A percentile compares a stretch with the other conserved stretches of the same genome.
Conservation (phyloP, 1,140 invertebrate species). For the Reticulitermes speratus region DNA sequence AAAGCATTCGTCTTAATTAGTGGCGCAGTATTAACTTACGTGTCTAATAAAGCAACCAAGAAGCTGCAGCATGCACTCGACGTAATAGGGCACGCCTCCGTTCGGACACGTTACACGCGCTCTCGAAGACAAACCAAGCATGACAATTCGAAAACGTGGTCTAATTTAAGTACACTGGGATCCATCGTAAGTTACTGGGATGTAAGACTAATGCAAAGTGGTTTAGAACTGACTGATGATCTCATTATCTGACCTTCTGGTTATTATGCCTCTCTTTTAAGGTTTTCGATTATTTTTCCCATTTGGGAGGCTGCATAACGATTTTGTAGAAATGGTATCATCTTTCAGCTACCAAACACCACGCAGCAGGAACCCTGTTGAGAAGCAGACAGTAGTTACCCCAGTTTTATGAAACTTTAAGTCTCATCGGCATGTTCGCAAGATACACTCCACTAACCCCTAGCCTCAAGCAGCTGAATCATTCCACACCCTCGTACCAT, state of each 20-base stretch:
- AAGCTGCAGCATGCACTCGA: neutral
- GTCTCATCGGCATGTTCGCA: too few relatives aligned
- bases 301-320: too few relatives aligned
- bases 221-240: neutral
- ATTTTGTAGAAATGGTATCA: too few relatives aligned
- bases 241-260: neutral
- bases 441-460: too few relatives aligned
- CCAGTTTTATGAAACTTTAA: too few relatives aligned
- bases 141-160: neutral
- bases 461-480: too few relatives aligned
- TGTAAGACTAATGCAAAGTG: neutral
- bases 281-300: neutral
- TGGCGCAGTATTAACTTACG: neutral
- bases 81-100: neutral
- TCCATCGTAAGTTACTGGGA: neutral
- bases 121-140: constrained; percentile 4
- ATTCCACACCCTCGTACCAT: too few relatives aligned
- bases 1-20: neutral
- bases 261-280: neutral
- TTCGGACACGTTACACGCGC: neutral
- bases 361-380: too few relatives aligned
- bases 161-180: neutral
- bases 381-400: too few relatives aligned
- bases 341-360: too few relatives aligned
- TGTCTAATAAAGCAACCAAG: neutral